Percentiles rank a stretch among this genome's conserved stretches.
Evolutionary conservation across 2,113 vertebrate species (phyloP).

Genomic region (Electrona antarctica): DNA sequence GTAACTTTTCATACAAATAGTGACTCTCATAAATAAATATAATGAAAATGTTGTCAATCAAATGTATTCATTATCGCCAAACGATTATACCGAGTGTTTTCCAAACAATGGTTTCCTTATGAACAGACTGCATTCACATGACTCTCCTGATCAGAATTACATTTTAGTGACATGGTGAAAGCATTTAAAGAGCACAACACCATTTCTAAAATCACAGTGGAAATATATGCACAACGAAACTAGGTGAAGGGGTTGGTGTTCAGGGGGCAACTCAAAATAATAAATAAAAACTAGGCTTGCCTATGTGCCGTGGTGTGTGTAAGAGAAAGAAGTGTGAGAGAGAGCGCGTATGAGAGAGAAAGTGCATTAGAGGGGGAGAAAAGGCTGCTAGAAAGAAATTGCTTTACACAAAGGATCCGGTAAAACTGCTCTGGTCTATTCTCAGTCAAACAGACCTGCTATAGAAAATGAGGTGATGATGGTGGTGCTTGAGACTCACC

Average conservation of each 20-base stretch:
- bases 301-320: not conserved
- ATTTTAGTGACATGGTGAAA: constrained; percentile 44
- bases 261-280: not conserved
- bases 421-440: constrained; percentile 57
- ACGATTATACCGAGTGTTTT: constrained; percentile 64
- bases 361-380: constrained; percentile 6
- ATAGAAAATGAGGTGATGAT: constrained; percentile 49
- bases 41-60: constrained; percentile 58
- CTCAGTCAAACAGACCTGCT: constrained; percentile 54
- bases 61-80: constrained; percentile 56
- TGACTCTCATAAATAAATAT: constrained; percentile 50
- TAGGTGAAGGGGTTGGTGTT: not conserved
- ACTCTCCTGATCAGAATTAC: constrained; percentile 56
- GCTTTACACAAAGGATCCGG: constrained; percentile 64
- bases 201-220: constrained; percentile 57
- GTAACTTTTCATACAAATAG: constrained; percentile 55
- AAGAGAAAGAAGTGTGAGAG: not conserved
- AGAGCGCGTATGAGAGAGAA: not conserved
- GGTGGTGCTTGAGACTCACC: constrained; percentile 42
- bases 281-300: constrained; percentile 4
- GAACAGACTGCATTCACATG: constrained; percentile 45
- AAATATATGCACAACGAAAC: constrained; percentile 42
- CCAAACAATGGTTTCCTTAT: constrained; percentile 53
- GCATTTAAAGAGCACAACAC: constrained; percentile 60
- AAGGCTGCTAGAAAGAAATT: constrained; percentile 56